Evolutionary conservation across 2,888 invertebrate species (phyloP).

Genomic region (Drosophila phalerata): DNA sequence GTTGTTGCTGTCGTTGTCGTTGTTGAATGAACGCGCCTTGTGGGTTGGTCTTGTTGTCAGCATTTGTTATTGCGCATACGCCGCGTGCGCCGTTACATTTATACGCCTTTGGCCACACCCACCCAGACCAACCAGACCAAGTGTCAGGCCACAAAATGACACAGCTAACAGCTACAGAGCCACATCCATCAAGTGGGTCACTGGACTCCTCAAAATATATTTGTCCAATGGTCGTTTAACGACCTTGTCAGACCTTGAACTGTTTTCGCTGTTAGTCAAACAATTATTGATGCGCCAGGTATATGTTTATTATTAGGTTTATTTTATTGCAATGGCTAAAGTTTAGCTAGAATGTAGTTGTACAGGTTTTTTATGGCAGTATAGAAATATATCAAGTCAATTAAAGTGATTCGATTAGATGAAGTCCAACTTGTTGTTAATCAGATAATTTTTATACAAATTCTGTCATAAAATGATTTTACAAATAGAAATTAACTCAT

Average conservation of each 20-base stretch:
- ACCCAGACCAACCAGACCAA: not conserved
- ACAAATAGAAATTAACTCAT: not conserved
- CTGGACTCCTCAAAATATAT: conserved; percentile 71
- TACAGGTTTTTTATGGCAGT: not conserved
- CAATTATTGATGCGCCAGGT: conserved; percentile 25
- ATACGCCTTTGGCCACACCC: conserved; percentile 30
- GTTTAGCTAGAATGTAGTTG: not conserved
- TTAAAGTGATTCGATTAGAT: not conserved
- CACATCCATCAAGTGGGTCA: conserved; percentile 79
- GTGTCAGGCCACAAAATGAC: not conserved
- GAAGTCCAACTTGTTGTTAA: not conserved
- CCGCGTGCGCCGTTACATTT: conserved; percentile 62
- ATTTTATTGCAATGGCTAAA: conserved; percentile 3
- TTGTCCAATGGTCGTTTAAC: conserved; percentile 42
- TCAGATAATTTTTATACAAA: not conserved
- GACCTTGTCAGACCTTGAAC: conserved; percentile 85
- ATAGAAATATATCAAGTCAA: not conserved
- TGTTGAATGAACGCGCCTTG: conserved; percentile 57
- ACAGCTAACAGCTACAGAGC: conserved; percentile 30
- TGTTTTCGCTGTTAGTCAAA: conserved; percentile 41
- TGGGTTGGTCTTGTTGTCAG: conserved; percentile 50
- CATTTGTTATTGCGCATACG: conserved; percentile 70
- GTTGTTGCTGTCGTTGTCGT: conserved; percentile 26
- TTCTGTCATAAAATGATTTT: not conserved
- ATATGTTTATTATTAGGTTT: conserved; percentile 4